These are phyloP conservation scores for Mylabris phalerata DNA, from an alignment of 1,140 invertebrate species.

Conservation along the genomic window DNA sequence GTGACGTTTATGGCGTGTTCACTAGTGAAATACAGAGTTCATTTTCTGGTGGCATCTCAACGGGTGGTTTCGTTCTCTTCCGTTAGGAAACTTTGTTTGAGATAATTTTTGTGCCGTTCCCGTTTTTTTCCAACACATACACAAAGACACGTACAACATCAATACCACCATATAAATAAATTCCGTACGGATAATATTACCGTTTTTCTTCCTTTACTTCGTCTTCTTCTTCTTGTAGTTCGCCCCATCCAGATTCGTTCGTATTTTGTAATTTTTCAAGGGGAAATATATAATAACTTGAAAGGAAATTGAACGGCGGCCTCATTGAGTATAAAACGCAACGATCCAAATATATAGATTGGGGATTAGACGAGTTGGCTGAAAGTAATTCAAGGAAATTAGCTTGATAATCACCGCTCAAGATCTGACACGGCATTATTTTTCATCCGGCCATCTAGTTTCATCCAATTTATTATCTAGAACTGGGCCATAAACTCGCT, in stretches of 20 bases:
- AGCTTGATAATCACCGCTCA: conserved; percentile 13
- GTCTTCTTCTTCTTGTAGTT: too few relatives aligned
- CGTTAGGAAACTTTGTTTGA: not conserved
- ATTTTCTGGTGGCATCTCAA: conserved; percentile 13
- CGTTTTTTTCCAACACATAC: too few relatives aligned
- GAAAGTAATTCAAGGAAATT: conserved; percentile 17
- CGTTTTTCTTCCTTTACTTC: too few relatives aligned
- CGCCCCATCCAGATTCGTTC: too few relatives aligned
- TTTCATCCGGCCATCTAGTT: conserved; percentile 4
- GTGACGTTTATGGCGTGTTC: conserved; percentile 17
- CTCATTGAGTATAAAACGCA: conserved; percentile 10
- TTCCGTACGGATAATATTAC: too few relatives aligned
- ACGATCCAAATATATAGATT: conserved; percentile 11
- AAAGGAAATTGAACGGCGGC: conserved; percentile 16
- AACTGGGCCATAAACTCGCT: too few relatives aligned
- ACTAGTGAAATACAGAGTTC: conserved; percentile 17
- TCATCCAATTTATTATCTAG: conserved; percentile 12
- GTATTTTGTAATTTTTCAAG: too few relatives aligned
- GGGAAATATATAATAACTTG: conserved; percentile 14
- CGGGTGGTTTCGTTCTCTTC: conserved; percentile 8
- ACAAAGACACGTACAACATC: too few relatives aligned
- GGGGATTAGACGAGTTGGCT: conserved; percentile 10
- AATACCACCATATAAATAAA: too few relatives aligned
- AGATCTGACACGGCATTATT: conserved; percentile 16
- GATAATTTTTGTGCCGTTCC: too few relatives aligned